These are phyloP conservation scores for Oxyteleia sp. DNA, from an alignment of 2,888 invertebrate genomes.

Conservation along the genomic window DNA sequence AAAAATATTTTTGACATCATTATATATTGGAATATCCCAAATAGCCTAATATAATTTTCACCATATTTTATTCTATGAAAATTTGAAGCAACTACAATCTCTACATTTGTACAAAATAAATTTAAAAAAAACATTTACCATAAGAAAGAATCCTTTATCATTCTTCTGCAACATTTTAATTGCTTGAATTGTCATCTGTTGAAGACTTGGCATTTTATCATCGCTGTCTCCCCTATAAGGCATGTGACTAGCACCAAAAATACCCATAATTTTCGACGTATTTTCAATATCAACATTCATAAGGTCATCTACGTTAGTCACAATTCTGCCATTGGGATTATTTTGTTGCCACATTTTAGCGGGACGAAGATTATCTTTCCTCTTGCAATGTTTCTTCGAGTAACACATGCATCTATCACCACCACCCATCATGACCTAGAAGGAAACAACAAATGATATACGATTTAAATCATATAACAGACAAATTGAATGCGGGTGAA, in stretches of 20 bases:
- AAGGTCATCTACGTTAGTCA: conserved; percentile 86
- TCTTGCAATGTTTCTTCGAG: conserved; percentile 87
- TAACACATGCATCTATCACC: conserved; percentile 84
- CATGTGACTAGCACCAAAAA: conserved; percentile 89
- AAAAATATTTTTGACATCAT: too few species aligned
- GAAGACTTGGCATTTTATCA: conserved; percentile 88
- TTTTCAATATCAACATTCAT: conserved; percentile 86
- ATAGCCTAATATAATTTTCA: too few species aligned
- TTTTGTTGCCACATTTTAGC: conserved; percentile 89
- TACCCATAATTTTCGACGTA: conserved; percentile 88
- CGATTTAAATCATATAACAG: too few species aligned
- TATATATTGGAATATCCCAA: too few species aligned
- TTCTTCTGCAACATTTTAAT: conserved; percentile 88
- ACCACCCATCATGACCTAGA: conserved; percentile 90
- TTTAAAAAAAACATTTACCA: conserved; percentile 84
- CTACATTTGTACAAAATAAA: too few species aligned
- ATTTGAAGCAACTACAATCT: too few species aligned
- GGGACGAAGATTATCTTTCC: conserved; percentile 89
- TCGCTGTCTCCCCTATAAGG: conserved; percentile 88
- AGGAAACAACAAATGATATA: too few species aligned
- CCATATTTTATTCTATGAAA: too few species aligned
- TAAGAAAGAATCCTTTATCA: conserved; percentile 88
- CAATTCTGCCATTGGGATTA: conserved; percentile 85
- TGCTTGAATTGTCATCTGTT: conserved; percentile 90
- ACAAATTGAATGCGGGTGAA: too few species aligned